phyloP scores from a whole-genome alignment of 2,797 vertebrate species.

The Alca torda region DNA sequence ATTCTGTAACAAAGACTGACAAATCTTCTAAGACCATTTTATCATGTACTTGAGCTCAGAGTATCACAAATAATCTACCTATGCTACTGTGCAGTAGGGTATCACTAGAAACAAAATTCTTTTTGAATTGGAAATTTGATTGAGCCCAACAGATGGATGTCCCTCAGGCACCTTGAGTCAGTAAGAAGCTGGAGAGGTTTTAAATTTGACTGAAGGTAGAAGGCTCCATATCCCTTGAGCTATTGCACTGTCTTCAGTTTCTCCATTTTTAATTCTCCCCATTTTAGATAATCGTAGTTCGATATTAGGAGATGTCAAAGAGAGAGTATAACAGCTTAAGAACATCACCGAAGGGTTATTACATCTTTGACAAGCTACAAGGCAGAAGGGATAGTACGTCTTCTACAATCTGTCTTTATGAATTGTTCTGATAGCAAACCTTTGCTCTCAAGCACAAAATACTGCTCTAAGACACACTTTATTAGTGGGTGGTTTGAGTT shows the following conservation, averaged over 20 bases:
- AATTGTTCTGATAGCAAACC: not conserved
- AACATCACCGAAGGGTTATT: not conserved
- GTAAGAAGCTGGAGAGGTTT: not conserved
- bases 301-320: not conserved
- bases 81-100: not conserved
- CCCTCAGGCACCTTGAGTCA: not conserved
- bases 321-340: not conserved
- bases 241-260: not conserved
- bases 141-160: not conserved
- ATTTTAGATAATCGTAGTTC: not conserved
- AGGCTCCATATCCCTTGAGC: not conserved
- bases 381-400: not conserved
- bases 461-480: not conserved
- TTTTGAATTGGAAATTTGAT: not conserved
- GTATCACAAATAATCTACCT: not conserved
- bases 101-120: not conserved
- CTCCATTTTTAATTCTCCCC: not conserved
- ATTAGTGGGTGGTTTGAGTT: not conserved
- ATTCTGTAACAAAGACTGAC: not conserved
- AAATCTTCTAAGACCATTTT: not conserved
- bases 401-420: not conserved
- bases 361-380: not conserved
- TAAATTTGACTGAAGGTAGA: not conserved
- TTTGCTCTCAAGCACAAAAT: not conserved
- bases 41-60: not conserved